Base-by-base conservation (phyloP, 2,797 vertebrate species). In the Eremophila alpestris region DNA sequence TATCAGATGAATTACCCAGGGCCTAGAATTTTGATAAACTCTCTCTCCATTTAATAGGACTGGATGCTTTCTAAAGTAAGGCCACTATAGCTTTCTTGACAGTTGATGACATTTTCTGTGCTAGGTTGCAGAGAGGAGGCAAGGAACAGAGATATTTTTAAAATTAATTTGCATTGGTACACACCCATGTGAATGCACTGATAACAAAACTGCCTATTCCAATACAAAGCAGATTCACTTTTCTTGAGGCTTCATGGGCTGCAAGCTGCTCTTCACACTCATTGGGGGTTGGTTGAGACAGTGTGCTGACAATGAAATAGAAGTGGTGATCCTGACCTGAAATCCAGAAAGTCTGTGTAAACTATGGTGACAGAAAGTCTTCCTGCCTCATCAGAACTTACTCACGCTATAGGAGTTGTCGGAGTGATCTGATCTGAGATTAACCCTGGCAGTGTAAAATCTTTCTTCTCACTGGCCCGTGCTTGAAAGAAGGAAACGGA, bases 81-180 rank as follows among this genome's bases (percentile, higher is more conserved):
- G 4, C 2, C 5, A 8, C 20, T 64, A 13, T 23, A 70, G 1
- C 20, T 84, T 82, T 77, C 48, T 40, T 76, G 32, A 13, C 20
- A 89, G 4, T 3, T 83, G 40, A 55, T 63, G 36, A 32, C 12
- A 43, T 58, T 46, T 17, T 74, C 10, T 86, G 20, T 16, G n/a
- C 22, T 40, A 78, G 11, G 51, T 52, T 89, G 83, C 40, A 90
- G 18, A 56, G 7, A 48, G 6, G 7, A 70, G 4, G 5, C 4
- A 77, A 86, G 13, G 32, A 16, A 45, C 4, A 45, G 11, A 20
- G 3, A 7, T 11, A 0, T 12, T 48, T 56, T 6, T 0, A 16
- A 41, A 36, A 38, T 32, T 51, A 19, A 71, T 71, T 83, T 87
- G 4, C 21, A 52, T 34, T 60, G 4, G 2, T 54, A 8, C 20